phyloP scores from a whole-genome alignment of 1,140 invertebrate genomes.

The Dendroctonus valens region DNA sequence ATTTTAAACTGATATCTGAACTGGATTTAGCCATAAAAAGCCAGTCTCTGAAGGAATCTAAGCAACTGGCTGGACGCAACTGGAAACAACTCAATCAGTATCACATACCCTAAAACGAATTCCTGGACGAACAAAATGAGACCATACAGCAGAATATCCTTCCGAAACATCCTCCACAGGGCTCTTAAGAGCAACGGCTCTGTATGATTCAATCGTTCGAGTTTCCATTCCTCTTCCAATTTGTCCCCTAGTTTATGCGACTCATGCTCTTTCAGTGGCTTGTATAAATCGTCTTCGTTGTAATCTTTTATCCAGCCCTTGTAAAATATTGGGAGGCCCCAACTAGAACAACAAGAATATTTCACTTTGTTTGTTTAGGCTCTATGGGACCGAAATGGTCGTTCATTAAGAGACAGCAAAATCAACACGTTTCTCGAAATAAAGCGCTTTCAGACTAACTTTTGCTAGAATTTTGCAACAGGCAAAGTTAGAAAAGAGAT shows the following conservation, averaged over 20 bases:
- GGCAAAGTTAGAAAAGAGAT: no score
- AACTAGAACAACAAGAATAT: slow-evolving; percentile 40
- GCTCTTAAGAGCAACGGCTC: slow-evolving; percentile 49
- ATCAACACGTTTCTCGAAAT: no score
- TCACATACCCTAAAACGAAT: slow-evolving; percentile 53
- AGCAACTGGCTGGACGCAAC: no score
- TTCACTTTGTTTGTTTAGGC: no score
- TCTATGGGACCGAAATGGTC: no score
- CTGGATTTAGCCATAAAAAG: no score
- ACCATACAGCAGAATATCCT: slow-evolving; percentile 51
- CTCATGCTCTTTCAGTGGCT: slow-evolving; percentile 36
- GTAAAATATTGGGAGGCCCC: slow-evolving; percentile 47
- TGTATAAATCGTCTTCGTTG: slow-evolving; percentile 43
- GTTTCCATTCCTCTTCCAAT: slow-evolving; percentile 58
- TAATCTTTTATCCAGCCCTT: slow-evolving; percentile 42
- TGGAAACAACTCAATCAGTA: background rate
- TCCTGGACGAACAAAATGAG: slow-evolving; percentile 55
- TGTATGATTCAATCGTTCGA: slow-evolving; percentile 44
- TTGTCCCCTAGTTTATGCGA: slow-evolving; percentile 54
- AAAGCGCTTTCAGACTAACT: no score
- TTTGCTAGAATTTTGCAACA: no score
- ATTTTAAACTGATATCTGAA: no score
- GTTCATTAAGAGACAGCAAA: no score
- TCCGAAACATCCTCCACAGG: slow-evolving; percentile 48
- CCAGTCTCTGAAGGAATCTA: no score